A percentile compares a stretch with the other conserved stretches of the same genome.
Evolutionary conservation across 2,113 vertebrate species (phyloP).

Genomic region (Crotalus horridus): DNA sequence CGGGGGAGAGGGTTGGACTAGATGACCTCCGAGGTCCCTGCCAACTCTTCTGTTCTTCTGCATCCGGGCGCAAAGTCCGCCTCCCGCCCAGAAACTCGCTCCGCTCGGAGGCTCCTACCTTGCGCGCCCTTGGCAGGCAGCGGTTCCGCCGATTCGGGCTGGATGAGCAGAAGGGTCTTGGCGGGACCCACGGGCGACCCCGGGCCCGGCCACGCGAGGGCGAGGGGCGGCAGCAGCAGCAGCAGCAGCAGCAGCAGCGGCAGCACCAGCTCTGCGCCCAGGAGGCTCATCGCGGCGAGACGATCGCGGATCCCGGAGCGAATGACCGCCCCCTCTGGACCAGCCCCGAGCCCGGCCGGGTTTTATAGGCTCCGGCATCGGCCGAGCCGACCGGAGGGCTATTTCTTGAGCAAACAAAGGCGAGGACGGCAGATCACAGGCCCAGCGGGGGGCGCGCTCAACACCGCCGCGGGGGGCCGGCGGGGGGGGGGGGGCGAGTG

Average conservation of each 20-base stretch:
- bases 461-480: not conserved
- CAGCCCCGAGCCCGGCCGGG: conserved; percentile 18
- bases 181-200: conserved; percentile 59
- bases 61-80: too few relatives aligned
- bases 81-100: too few relatives aligned
- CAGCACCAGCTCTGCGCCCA: not conserved
- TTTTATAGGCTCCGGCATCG: conserved; percentile 49
- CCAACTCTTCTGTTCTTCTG: too few relatives aligned
- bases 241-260: not conserved
- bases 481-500: not conserved
- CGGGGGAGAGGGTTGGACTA: too few relatives aligned
- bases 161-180: conserved; percentile 80
- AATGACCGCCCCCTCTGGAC: conserved; percentile 22
- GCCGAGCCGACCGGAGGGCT: conserved; percentile 26
- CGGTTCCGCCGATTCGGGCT: conserved; percentile 80
- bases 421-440: conserved; percentile 18
- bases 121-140: conserved; percentile 76
- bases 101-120: conserved; percentile 66
- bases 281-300: not conserved
- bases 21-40: too few relatives aligned
- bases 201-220: conserved; percentile 7
- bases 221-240: not conserved
- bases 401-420: conserved; percentile 45
- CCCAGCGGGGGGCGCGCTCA: conserved; percentile 31
- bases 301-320: not conserved